Evolutionary conservation across 2,888 invertebrate genomes (phyloP), one percentile per base, ranked within the genome.

Genomic region (Crocallis elinguaria): DNA sequence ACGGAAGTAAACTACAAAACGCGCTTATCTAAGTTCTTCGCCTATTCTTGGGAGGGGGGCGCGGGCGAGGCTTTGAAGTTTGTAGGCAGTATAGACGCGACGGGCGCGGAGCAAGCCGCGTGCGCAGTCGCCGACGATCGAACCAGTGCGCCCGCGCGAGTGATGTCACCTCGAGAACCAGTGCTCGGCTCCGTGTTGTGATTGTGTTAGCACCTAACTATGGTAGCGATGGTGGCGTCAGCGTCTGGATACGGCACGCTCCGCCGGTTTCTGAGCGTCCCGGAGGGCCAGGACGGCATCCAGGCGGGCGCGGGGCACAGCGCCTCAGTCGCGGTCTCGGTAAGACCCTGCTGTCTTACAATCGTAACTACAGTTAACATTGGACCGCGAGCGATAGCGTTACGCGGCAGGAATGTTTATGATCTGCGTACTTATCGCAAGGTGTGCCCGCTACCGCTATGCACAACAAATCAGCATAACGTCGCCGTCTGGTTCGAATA

Each of bases 161-260:
- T 86, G 86, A 86, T 88, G 87, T 80, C 82, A 80, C 71, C 74
- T 57, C 70, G 79, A 73, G 73, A 63, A 64, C 76, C 71, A 75
- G 82, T 83, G 81, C 70, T 72, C 16, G 37, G 33, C 70, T 67
- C 70, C 66, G 77, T 76, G 77, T 73, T 73, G 82, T 82, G 81
- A 67, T 71, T 73, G 79, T 80, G 86, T 65, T 64, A n/a, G n/a
- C n/a, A n/a, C n/a, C n/a, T n/a, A 80, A 85, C 72, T 77, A 91
- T 90, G 90, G 89, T 91, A 78, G 88, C 90, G 54, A 91, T 90
- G 90, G 89, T 91, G 63, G 90, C 90, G 51, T 90, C 91, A 55
- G 90, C 91, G 66, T 88, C 90, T 67, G 91, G 91, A 77, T 89
- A 88, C 79, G 90, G 89, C 82, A 88, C 90, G 58, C 83, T 90